Conservation (phyloP, 1,140 invertebrate genomes). For the Solenopsis invicta region DNA sequence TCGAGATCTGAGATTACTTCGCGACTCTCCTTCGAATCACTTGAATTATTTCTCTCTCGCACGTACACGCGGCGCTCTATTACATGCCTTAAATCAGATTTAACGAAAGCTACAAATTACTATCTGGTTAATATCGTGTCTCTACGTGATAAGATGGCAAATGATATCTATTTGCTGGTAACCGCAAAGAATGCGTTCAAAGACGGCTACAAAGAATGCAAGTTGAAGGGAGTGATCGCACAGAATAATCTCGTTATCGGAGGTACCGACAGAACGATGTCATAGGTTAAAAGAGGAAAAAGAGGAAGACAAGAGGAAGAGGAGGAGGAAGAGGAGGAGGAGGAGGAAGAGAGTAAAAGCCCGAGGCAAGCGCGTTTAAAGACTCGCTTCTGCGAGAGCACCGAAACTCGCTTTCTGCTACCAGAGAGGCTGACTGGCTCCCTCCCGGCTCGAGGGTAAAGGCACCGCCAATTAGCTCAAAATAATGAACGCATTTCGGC, state of each 20-base stretch:
- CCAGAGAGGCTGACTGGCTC: slow-evolving; percentile 70
- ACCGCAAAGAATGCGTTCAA: not conserved
- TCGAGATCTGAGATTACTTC: slow-evolving; percentile 43
- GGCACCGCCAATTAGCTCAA: slow-evolving; percentile 87
- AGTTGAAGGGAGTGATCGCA: slow-evolving; percentile 53
- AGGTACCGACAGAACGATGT: slow-evolving; percentile 53
- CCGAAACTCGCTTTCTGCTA: slow-evolving; percentile 65
- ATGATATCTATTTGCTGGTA: not conserved
- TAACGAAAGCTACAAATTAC: not conserved
- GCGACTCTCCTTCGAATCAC: slow-evolving; percentile 28
- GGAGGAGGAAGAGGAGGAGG: not conserved
- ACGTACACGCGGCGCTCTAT: not conserved
- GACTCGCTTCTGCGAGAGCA: slow-evolving; percentile 71
- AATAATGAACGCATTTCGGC: slow-evolving; percentile 87
- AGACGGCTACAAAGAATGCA: slow-evolving; percentile 7
- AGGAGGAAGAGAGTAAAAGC: slow-evolving; percentile 38
- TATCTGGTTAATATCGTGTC: not conserved
- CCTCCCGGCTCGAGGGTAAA: slow-evolving; percentile 80
- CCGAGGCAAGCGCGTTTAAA: slow-evolving; percentile 71
- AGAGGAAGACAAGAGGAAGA: not conserved
- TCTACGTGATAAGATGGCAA: not conserved
- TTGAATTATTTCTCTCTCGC: not conserved
- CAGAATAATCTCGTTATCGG: slow-evolving; percentile 71
- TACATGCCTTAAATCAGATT: not conserved
- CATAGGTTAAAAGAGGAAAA: slow-evolving; percentile 59